Base-by-base conservation (phyloP, 2,797 vertebrate species). In the Hyperoplus immaculatus region DNA sequence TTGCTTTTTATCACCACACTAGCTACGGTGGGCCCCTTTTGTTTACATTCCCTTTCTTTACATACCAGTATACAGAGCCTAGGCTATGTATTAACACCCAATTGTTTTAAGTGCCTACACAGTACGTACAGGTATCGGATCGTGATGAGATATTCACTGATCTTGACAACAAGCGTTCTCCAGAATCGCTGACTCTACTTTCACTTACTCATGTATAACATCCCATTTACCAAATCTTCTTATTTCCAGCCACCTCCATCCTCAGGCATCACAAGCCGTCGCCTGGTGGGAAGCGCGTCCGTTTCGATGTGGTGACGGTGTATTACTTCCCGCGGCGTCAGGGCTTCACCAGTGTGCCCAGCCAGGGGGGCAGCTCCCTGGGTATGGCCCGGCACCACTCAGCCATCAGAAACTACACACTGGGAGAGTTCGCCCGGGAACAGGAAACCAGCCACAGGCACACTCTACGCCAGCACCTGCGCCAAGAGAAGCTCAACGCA, bases 271-370 rank as follows among this genome's bases (percentile, higher is more conserved):
- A 97, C 89, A 97, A 97, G 91, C 96, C 94, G 53, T 93, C 96
- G 1, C 92, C 95, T 3, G 94, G 96, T 66, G 93, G 96, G 55
- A 99, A 99, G 84, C 96, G 94, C 10, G 97, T 99, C 0, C 97
- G 97, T 51, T 99, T 99, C 1, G 97, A 98, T 66, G 96, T 97
- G 77, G 97, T 99, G 92, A 99, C 97, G 0, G 97, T 99, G 36
- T 99, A 97, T 87, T 99, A 98, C 94, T 99, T 99, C 63, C 97
- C 97, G 60, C 95, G 97, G 62, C 96, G 96, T 68, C 98, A 99
- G 93, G 97, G 97, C 16, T 98, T 99, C 90, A 98, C 97, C 91
- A 98, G 97, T 7, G 97, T 99, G 84, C 97, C 97, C 93, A 99
- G 97, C 91, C 97, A 98, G 66, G 98, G 97, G 0, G 97, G 98